Conservation (phyloP, 1,140 invertebrate species). For the Bathynomus jamesi region DNA sequence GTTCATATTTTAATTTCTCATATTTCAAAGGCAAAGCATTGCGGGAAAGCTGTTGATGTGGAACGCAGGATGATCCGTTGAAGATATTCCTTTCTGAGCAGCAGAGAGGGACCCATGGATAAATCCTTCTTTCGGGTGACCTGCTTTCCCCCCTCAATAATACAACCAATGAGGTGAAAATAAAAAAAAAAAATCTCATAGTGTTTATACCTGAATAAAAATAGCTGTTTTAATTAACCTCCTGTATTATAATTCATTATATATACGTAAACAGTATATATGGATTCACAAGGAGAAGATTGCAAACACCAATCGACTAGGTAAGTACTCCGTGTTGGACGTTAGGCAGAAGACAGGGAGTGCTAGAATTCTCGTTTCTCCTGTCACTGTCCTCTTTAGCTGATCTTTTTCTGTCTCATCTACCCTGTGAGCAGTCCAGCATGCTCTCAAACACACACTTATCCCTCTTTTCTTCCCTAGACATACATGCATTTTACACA, state of each 20-base stretch:
- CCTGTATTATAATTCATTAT: neutral
- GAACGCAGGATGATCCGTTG: neutral
- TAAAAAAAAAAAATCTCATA: neutral
- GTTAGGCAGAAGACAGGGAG: too few relatives aligned
- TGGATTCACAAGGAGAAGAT: too few relatives aligned
- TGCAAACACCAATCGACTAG: too few relatives aligned
- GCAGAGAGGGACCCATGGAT: neutral
- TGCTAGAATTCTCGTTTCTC: too few relatives aligned
- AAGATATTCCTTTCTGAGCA: neutral
- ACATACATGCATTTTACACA: too few relatives aligned
- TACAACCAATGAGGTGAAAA: neutral
- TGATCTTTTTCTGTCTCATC: too few relatives aligned
- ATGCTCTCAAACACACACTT: too few relatives aligned
- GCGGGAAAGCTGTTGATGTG: neutral
- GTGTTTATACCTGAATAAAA: neutral
- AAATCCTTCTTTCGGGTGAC: neutral
- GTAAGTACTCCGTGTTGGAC: too few relatives aligned
- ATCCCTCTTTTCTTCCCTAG: too few relatives aligned
- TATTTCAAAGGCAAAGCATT: neutral
- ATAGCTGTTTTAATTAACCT: neutral
- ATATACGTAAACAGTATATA: neutral
- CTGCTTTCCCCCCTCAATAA: neutral
- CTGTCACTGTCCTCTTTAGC: too few relatives aligned
- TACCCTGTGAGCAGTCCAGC: too few relatives aligned
- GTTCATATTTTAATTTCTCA: too few relatives aligned